Evolutionary conservation across 2,113 vertebrate species (phyloP).

Genomic region (Myotis yumanensis): DNA sequence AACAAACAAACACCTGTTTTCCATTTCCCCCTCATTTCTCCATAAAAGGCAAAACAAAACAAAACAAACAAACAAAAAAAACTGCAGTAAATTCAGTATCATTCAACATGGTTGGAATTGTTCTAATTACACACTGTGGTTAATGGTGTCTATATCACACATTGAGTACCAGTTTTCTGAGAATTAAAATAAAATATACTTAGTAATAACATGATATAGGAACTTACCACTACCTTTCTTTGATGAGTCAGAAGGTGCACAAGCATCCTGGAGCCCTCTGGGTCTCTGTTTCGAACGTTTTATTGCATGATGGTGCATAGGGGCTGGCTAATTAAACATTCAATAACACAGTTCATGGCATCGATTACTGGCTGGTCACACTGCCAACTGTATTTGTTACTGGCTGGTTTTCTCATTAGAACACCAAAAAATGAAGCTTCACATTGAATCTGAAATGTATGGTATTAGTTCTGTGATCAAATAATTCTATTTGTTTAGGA

Average conservation of each 20-base stretch:
- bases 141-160: conserved; percentile 24
- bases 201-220: background rate
- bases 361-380: background rate
- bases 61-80: background rate
- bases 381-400: conserved; percentile 5
- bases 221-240: background rate
- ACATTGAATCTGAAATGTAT: background rate
- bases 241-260: background rate
- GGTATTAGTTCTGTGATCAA: background rate
- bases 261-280: background rate
- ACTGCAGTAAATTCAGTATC: conserved; percentile 37
- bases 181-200: conserved; percentile 46
- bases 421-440: conserved; percentile 5
- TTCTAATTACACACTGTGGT: conserved; percentile 47
- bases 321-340: background rate
- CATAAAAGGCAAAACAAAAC: conserved; percentile 65
- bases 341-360: background rate
- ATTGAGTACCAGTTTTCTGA: conserved; percentile 24
- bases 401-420: conserved; percentile 49
- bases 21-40: conserved; percentile 39
- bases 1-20: background rate
- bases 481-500: conserved; percentile 38
- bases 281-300: background rate
- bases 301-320: background rate
- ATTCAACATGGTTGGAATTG: conserved; percentile 18